A percentile compares a stretch with the other conserved stretches of the same genome.
Conservation (phyloP, 2,113 vertebrate species). For the Rhynchomys soricoides region DNA sequence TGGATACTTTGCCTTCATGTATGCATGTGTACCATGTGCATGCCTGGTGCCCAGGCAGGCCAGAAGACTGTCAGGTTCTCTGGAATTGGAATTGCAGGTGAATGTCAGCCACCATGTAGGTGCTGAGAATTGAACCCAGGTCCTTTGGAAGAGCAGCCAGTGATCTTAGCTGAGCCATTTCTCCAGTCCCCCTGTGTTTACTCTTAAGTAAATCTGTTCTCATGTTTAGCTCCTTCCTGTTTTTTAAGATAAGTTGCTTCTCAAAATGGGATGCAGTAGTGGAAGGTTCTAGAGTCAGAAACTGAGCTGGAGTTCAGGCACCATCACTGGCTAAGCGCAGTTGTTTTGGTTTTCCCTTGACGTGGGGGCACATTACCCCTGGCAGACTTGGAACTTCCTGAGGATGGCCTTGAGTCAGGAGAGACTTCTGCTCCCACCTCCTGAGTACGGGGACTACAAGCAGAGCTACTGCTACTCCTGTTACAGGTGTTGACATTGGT, state of each 20-base stretch:
- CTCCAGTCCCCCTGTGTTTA: neutral
- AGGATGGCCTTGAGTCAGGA: neutral
- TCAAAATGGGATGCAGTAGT: neutral
- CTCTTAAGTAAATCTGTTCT: neutral
- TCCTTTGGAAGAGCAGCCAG: neutral
- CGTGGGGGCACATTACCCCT: neutral
- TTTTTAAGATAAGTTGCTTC: neutral
- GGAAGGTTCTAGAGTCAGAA: neutral
- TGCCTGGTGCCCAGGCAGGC: too few relatives aligned
- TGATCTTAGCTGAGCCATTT: neutral
- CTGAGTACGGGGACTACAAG: neutral
- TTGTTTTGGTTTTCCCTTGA: neutral
- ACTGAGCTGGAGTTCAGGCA: conserved; percentile 31
- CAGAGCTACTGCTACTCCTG: neutral
- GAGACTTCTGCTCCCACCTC: neutral
- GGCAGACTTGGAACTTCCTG: neutral
- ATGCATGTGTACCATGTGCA: too few relatives aligned
- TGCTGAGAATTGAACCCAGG: neutral
- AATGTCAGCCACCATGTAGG: neutral
- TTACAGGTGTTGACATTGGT: neutral
- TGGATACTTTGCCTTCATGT: too few relatives aligned
- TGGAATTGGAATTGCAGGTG: neutral
- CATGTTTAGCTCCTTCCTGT: neutral
- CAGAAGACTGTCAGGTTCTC: neutral
- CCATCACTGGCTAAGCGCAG: neutral